Evolutionary conservation across 2,888 invertebrate species (phyloP).

Genomic region (Tromatobia lineatoria): DNA sequence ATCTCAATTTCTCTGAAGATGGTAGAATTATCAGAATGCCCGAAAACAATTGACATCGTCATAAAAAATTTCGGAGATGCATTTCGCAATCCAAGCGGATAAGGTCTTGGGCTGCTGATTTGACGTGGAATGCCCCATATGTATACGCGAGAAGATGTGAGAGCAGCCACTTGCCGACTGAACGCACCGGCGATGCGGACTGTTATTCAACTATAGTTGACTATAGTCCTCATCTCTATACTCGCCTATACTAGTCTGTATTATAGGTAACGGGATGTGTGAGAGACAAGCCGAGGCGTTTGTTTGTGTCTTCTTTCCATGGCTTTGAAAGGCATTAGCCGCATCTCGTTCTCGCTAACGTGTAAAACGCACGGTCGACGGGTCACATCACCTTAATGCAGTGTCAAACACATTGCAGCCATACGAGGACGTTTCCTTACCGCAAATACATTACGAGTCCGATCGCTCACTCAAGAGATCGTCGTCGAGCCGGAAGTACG

Average conservation of each 20-base stretch:
- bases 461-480: background rate
- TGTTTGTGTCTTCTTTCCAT: background rate
- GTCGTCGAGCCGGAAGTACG: background rate
- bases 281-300: background rate
- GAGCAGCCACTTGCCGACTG: slow-evolving; percentile 6
- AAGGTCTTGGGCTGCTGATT: too few relatives aligned
- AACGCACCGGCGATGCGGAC: slow-evolving; percentile 6
- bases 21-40: too few relatives aligned
- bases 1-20: too few relatives aligned
- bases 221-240: too few relatives aligned
- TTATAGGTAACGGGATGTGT: slow-evolving; percentile 3
- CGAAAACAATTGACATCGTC: too few relatives aligned
- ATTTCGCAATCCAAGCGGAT: too few relatives aligned
- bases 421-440: background rate
- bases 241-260: background rate
- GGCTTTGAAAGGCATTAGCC: background rate
- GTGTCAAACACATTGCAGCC: background rate
- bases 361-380: background rate
- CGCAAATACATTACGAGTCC: background rate
- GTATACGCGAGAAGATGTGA: background rate
- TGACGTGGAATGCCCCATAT: background rate
- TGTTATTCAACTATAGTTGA: slow-evolving; percentile 11
- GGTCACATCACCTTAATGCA: background rate
- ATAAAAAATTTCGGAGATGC: too few relatives aligned
- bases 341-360: background rate